phyloP scores from a whole-genome alignment of 2,113 vertebrate genomes.

The Limanda limanda region DNA sequence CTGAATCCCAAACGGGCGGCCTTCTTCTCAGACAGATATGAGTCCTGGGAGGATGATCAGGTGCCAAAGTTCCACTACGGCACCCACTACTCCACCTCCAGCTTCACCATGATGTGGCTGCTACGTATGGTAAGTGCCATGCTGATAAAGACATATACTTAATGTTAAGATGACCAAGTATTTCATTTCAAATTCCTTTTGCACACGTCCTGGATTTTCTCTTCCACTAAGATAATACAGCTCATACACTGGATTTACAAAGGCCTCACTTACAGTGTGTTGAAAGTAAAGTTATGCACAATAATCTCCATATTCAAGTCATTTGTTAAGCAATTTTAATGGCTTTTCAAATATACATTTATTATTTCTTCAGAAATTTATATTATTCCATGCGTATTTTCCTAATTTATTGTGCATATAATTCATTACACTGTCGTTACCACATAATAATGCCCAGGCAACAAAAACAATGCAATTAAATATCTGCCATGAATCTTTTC shows the following conservation, averaged over 20 bases:
- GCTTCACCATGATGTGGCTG: constrained; percentile 95
- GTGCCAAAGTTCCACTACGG: constrained; percentile 99
- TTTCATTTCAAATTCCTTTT: background rate
- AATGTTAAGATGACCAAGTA: background rate
- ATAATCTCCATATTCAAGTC: no score
- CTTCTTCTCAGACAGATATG: constrained; percentile 93
- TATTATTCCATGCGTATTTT: background rate
- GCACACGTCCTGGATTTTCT: background rate
- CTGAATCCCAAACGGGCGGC: constrained; percentile 97
- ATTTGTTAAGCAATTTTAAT: no score
- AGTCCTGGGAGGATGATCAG: constrained; percentile 97
- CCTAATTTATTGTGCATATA: constrained; percentile 2
- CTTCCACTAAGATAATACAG: background rate
- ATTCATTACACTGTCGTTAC: background rate
- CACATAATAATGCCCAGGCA: background rate
- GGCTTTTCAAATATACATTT: background rate
- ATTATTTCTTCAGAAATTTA: background rate
- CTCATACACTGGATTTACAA: background rate
- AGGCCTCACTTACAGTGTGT: no score
- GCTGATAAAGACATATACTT: background rate
- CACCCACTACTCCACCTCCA: constrained; percentile 98
- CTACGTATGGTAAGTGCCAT: constrained; percentile 91
- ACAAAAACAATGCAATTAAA: constrained; percentile 19
- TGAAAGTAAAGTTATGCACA: no score
- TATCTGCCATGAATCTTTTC: background rate